Conservation (phyloP, 2,888 invertebrate genomes). For the Leucophora obtusa region DNA sequence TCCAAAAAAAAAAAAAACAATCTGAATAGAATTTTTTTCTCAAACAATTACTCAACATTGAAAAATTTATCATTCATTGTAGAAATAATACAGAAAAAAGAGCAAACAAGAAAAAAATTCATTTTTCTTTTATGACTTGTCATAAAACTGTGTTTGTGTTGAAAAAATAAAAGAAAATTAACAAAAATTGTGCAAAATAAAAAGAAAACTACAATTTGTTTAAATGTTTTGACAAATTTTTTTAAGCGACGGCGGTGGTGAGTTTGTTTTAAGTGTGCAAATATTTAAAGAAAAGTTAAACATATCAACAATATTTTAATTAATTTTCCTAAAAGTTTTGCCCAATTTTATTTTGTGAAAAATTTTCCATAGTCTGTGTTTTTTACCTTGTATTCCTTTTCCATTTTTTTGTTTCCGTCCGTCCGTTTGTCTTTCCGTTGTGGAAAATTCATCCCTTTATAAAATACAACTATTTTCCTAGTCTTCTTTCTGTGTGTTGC, state of each 20-base stretch:
- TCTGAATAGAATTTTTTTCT: slow-evolving; percentile 11
- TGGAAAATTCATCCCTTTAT: too few species aligned
- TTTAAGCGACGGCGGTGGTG: neutral
- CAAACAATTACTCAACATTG: slow-evolving; percentile 57
- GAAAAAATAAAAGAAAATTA: neutral
- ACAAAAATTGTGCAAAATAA: slow-evolving; percentile 17
- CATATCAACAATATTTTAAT: neutral
- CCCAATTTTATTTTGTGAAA: too few species aligned
- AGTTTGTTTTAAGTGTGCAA: neutral
- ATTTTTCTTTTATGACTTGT: neutral
- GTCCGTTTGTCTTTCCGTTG: too few species aligned
- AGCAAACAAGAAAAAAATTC: slow-evolving; percentile 10
- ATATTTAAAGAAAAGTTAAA: neutral
- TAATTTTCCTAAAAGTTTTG: neutral
- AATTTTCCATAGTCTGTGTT: too few species aligned
- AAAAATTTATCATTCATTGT: slow-evolving; percentile 47
- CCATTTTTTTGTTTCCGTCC: too few species aligned
- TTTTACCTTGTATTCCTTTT: too few species aligned
- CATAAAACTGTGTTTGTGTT: slow-evolving; percentile 19
- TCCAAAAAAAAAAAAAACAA: neutral
- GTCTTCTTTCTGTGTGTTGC: too few species aligned
- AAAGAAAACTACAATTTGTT: neutral
- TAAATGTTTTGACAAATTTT: too few species aligned
- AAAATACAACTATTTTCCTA: too few species aligned
- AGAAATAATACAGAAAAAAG: slow-evolving; percentile 1